Conservation (phyloP, 1,140 invertebrate genomes). For the Tetragonula clypearis region DNA sequence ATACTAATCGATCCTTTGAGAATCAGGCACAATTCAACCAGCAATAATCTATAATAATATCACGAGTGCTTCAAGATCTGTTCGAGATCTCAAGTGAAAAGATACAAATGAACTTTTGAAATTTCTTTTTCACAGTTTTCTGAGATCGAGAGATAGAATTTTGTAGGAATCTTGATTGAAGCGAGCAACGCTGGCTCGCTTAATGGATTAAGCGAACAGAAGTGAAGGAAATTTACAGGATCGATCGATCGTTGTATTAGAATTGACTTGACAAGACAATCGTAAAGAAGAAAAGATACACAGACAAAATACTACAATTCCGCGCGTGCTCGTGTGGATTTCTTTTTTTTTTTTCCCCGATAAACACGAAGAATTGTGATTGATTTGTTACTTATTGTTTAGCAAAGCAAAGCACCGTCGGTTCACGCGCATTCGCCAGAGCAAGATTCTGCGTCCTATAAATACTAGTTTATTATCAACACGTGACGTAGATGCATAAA, state of each 20-base stretch:
- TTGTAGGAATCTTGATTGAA: too few relatives aligned
- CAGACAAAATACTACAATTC: too few relatives aligned
- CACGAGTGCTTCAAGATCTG: too few relatives aligned
- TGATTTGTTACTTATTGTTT: background rate
- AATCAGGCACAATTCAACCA: too few relatives aligned
- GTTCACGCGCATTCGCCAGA: background rate
- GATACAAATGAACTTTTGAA: too few relatives aligned
- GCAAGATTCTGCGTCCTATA: slow-evolving; percentile 38
- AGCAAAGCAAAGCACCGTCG: background rate
- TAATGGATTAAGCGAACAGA: background rate
- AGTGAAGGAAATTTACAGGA: background rate
- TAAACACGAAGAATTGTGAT: background rate
- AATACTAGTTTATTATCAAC: slow-evolving; percentile 55
- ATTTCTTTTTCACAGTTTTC: too few relatives aligned
- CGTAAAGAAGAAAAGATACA: background rate
- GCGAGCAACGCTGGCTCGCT: too few relatives aligned
- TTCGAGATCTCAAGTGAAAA: too few relatives aligned
- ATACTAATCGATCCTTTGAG: background rate
- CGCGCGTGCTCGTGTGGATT: background rate
- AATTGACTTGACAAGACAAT: background rate
- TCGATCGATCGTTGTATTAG: background rate
- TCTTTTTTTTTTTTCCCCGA: background rate
- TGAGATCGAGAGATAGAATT: too few relatives aligned
- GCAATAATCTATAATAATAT: too few relatives aligned
- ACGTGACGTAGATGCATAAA: slow-evolving; percentile 54